These are phyloP conservation scores for Cylas formicarius DNA, from an alignment of 1,140 invertebrate genomes.

Conservation along the genomic window DNA sequence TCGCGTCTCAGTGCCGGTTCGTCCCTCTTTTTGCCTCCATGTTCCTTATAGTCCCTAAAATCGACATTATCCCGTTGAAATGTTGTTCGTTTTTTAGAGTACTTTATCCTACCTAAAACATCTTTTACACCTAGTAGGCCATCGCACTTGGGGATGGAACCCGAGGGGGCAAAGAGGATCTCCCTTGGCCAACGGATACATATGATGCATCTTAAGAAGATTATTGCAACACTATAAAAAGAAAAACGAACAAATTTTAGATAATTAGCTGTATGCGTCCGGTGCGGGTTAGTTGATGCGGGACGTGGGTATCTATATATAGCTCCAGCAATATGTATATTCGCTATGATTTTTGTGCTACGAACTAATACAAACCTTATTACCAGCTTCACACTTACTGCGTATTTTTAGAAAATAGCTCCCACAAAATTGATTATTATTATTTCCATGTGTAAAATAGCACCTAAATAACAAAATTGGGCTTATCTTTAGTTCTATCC, in stretches of 20 bases:
- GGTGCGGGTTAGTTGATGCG: slow-evolving; percentile 1
- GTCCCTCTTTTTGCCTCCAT: slow-evolving; percentile 61
- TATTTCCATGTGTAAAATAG: no score
- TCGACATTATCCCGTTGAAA: slow-evolving; percentile 3
- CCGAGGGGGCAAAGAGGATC: slow-evolving; percentile 84
- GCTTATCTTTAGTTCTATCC: no score
- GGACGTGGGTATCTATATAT: slow-evolving; percentile 7
- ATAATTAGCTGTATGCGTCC: slow-evolving; percentile 3
- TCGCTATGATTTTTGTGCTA: neutral
- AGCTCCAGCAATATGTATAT: slow-evolving; percentile 8
- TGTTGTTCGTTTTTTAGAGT: slow-evolving; percentile 2
- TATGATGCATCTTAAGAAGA: slow-evolving; percentile 59
- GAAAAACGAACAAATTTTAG: neutral
- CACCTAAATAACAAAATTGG: no score
- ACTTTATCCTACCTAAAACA: slow-evolving; percentile 65
- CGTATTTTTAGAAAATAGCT: no score
- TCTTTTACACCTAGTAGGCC: slow-evolving; percentile 86
- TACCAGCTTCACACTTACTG: slow-evolving; percentile 11
- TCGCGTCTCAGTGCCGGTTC: slow-evolving; percentile 45
- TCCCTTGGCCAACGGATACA: slow-evolving; percentile 72
- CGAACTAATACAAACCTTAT: neutral
- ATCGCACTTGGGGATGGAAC: slow-evolving; percentile 89
- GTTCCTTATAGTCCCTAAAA: slow-evolving; percentile 79
- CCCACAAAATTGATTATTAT: no score
- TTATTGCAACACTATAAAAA: neutral